Evolutionary conservation across 2,888 invertebrate genomes (phyloP).

Genomic region (Drosophila percnosoma): DNA sequence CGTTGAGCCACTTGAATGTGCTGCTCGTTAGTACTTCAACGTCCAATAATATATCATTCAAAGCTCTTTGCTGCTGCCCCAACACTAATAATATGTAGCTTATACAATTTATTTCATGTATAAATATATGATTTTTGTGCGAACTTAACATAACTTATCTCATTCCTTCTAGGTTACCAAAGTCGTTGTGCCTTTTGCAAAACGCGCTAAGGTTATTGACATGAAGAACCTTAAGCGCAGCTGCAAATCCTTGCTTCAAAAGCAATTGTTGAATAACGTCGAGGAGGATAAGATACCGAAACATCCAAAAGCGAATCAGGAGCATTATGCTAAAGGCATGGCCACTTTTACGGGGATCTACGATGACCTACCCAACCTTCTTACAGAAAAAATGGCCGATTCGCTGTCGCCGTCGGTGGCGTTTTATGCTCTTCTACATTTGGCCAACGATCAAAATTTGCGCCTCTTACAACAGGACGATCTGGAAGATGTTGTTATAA

Average conservation of each 20-base stretch:
- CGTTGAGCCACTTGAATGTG: too few relatives aligned
- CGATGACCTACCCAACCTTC: slow-evolving; percentile 86
- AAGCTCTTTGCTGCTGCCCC: too few relatives aligned
- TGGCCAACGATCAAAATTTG: slow-evolving; percentile 92
- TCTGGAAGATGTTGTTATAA: slow-evolving; percentile 86
- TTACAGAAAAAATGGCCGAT: slow-evolving; percentile 88
- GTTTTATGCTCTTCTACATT: slow-evolving; percentile 92
- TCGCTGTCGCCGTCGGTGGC: slow-evolving; percentile 92
- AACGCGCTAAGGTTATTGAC: slow-evolving; percentile 93
- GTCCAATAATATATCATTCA: too few relatives aligned
- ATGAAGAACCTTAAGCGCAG: slow-evolving; percentile 93
- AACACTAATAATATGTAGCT: background rate
- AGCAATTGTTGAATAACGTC: slow-evolving; percentile 63
- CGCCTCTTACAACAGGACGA: slow-evolving; percentile 86
- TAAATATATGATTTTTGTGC: background rate
- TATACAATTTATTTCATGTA: background rate
- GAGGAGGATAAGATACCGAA: slow-evolving; percentile 57
- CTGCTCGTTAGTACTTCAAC: too few relatives aligned
- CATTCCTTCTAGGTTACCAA: slow-evolving; percentile 84
- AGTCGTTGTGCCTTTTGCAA: slow-evolving; percentile 91
- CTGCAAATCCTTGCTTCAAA: slow-evolving; percentile 88
- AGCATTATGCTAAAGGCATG: slow-evolving; percentile 84
- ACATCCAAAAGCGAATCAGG: slow-evolving; percentile 60
- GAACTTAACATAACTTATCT: background rate
- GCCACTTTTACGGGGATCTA: slow-evolving; percentile 87